Evolutionary conservation across 2,797 vertebrate genomes (phyloP).

Genomic region (Cyclura pinguis): DNA sequence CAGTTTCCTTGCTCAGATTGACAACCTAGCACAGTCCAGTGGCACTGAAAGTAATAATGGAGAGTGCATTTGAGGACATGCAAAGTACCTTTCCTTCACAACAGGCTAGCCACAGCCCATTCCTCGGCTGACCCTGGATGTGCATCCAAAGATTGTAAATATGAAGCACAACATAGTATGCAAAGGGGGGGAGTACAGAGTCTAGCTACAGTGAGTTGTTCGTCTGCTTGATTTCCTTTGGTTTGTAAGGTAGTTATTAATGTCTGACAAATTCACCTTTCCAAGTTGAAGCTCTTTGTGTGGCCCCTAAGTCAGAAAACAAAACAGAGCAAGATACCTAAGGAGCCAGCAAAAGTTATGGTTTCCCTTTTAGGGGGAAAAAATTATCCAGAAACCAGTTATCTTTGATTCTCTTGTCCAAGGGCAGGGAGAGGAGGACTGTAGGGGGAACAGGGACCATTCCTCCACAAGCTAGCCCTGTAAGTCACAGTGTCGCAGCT

Average conservation of each 20-base stretch:
- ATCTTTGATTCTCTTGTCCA: not conserved
- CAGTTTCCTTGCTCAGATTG: not conserved
- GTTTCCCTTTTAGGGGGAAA: fast-evolving
- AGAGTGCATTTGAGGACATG: not conserved
- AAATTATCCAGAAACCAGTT: not conserved
- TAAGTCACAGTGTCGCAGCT: no score
- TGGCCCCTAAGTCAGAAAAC: not conserved
- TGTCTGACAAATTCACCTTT: not conserved
- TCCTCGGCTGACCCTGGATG: not conserved
- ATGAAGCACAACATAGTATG: not conserved
- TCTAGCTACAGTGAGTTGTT: not conserved
- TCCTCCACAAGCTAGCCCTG: no score
- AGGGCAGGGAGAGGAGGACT: not conserved
- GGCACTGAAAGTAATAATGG: not conserved
- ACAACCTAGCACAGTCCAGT: no score
- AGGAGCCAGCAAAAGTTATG: not conserved
- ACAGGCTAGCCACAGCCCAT: not conserved
- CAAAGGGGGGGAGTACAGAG: constrained; percentile 18
- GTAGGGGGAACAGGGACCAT: no score
- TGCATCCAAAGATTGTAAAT: not conserved
- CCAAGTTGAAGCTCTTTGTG: not conserved
- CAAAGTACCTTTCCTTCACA: not conserved
- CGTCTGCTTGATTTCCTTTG: constrained; percentile 18
- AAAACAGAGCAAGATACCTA: no score
- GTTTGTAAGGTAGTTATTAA: not conserved